Evolutionary conservation across 2,113 vertebrate species (phyloP), one percentile per base, ranked within the genome.

Genomic region (Dascyllus trimaculatus): DNA sequence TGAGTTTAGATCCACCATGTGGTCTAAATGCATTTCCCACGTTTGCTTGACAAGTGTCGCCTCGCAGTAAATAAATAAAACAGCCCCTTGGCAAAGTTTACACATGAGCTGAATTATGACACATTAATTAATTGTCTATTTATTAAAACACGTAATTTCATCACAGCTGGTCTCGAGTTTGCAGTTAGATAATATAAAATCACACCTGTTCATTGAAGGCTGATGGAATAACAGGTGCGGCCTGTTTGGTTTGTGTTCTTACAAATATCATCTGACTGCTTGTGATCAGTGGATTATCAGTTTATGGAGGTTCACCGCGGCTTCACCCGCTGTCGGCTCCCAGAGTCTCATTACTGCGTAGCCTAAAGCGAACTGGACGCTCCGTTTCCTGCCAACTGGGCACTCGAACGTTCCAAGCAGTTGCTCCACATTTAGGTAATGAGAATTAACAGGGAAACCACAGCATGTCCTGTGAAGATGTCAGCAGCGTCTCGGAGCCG

Each of bases 271-370:
- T 26, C 18, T 2, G 14, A 26, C 35, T 45, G 17, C 19, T 60
- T 62, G 62, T 32, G 65, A 71, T 78, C 22, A 59, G 32, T 25
- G 73, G 78, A 62, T 73, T 14, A 84, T 40, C 58, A 78, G 46
- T 81, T 85, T 32, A 32, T 70, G 48, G 53, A 21, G n/a, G 71
- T 78, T 86, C 87, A 32, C 78, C 67, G 13, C 67, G 40, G 74
- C 74, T 74, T 84, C 61, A 68, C 81, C 65, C 22, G 25, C 25
- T 63, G 29, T 57, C 75, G 59, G 71, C 80, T 90, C 78, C 66
- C 62, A 70, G 71, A 79, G 76, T 84, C 86, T 93, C 87, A 89
- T 92, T 93, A 91, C 90, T 82, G 81, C 64, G 66, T 90, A 82
- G 86, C 90, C 88, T 91, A 57, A 70, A 91, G 89, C 85, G 22